Base-by-base conservation (phyloP, 2,797 vertebrate species). In the Etheostoma perlongum region DNA sequence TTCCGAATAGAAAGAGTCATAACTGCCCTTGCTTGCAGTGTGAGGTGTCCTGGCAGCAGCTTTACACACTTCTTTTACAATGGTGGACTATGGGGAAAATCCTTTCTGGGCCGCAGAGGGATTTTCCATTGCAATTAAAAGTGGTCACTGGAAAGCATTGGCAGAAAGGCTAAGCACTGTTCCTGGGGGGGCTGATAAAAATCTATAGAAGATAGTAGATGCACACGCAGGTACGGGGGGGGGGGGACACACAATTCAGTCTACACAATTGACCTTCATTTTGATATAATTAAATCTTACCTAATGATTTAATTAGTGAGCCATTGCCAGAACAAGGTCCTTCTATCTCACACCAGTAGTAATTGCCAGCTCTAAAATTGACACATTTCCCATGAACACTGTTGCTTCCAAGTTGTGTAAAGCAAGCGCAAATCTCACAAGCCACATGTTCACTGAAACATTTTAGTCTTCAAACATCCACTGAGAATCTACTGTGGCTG, bases 301-400 rank as follows among this genome's bases (percentile, higher is more conserved):
- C 14, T 47, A 57, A 27, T 49, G 23, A 62, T 74, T 80, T 61
- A 71, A 76, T 68, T 66, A 73, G 1, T 0, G 61, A 67, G 61
- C 49, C 33, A 33, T 1, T 53, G 57, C 47, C 69, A 69, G n/a
- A 25, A 74, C 23, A 53, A 67, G 49, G 11, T 42, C 61, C 61
- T 15, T 79, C 6, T 33, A 18, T 72, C 67, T 80, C 54, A 36
- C 61, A 51, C 16, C 15, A n/a, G 53, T 30, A 16, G 23, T 7
- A 25, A 25, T 21, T 55, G 40, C 42, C 76, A 76, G 47, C 44
- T 80, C 61, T 74, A 71, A 71, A 77, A 74, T 51, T 4, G 72
- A 73, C 71, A 59, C 54, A 19, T 65, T 74, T 63, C 65, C 40
- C 25, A 70, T 40, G 52, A 54, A 72, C 53, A 60, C 64, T 21